phyloP scores from a whole-genome alignment of 2,113 vertebrate genomes.

The Cranoglanis bouderius region DNA sequence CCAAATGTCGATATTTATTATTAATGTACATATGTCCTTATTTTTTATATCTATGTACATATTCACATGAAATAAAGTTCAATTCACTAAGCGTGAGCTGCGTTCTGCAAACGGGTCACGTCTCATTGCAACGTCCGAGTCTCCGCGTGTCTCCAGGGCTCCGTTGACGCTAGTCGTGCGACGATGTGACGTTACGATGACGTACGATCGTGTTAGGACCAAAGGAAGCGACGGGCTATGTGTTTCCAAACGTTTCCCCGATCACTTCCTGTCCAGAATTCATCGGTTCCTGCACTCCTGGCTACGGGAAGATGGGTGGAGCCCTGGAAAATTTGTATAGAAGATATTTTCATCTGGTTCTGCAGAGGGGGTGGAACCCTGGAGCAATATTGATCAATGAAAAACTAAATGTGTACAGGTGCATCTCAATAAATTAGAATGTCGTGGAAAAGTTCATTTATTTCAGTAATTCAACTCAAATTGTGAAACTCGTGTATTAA shows the following conservation, averaged over 20 bases:
- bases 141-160: neutral
- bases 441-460: too few relatives aligned
- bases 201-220: neutral
- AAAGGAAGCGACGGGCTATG: neutral
- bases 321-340: neutral
- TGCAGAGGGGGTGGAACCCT: neutral
- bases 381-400: neutral
- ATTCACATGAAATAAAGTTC: constrained; percentile 79
- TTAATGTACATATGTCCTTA: constrained; percentile 82
- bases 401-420: too few relatives aligned
- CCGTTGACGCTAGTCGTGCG: neutral
- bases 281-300: too few relatives aligned
- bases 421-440: too few relatives aligned
- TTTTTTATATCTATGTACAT: constrained; percentile 82
- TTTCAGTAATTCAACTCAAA: too few relatives aligned
- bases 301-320: neutral
- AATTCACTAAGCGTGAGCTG: constrained; percentile 62
- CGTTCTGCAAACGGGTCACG: neutral
- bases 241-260: too few relatives aligned
- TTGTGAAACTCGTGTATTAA: too few relatives aligned
- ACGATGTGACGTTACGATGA: neutral
- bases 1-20: constrained; percentile 80
- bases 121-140: neutral
- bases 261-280: too few relatives aligned
- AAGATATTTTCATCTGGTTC: neutral